These are phyloP conservation scores for Fulmarus glacialis DNA, from an alignment of 2,113 vertebrate genomes.

Conservation along the genomic window DNA sequence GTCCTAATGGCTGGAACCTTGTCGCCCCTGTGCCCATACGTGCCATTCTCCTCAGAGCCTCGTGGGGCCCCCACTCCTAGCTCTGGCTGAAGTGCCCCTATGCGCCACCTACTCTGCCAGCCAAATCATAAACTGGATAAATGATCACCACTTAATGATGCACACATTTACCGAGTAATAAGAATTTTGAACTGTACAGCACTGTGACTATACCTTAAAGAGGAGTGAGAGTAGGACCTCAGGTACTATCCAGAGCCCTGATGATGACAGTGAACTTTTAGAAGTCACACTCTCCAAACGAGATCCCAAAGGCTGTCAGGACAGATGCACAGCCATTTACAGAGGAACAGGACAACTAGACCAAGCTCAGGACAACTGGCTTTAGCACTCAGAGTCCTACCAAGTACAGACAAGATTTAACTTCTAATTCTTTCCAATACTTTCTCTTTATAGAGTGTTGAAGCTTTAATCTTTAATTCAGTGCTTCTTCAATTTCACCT, in stretches of 20 bases:
- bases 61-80: neutral
- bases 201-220: neutral
- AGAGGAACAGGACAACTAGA: neutral
- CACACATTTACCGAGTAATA: neutral
- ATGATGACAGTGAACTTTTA: neutral
- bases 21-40: fast-evolving
- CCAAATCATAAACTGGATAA: neutral
- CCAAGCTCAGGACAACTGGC: neutral
- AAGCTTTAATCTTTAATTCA: neutral
- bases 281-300: neutral
- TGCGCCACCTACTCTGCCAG: neutral
- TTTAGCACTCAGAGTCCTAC: neutral
- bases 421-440: neutral
- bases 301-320: neutral
- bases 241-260: neutral
- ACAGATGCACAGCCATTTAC: neutral
- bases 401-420: neutral
- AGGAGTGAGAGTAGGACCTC: neutral
- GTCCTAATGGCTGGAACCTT: neutral
- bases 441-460: neutral
- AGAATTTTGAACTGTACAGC: neutral
- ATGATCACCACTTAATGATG: neutral
- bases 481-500: neutral
- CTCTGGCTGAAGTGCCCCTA: neutral
- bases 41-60: neutral